A percentile compares a stretch with the other conserved stretches of the same genome.
Evolutionary conservation across 1,140 invertebrate genomes (phyloP).

Genomic region (Plectus sambesii): DNA sequence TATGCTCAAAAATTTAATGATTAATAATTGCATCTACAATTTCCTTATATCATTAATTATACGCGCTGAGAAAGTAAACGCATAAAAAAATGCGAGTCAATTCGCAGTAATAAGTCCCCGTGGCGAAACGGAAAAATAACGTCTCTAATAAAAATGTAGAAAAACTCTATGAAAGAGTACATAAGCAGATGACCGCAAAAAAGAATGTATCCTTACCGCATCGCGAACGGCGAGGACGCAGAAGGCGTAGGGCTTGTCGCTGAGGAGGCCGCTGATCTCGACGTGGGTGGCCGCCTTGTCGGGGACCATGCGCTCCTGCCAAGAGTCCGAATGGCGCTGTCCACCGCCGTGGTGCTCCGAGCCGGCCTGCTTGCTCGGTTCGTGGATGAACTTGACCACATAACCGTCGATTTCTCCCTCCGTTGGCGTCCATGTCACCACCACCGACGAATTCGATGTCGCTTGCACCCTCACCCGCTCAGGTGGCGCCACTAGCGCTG

Average conservation of each 20-base stretch:
- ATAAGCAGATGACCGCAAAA: too few species aligned
- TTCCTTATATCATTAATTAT: too few species aligned
- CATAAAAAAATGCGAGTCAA: too few species aligned
- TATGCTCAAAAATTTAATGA: too few species aligned
- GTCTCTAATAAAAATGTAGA: too few species aligned
- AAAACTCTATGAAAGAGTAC: too few species aligned
- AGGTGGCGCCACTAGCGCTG: constrained; percentile 42
- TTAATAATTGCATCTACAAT: too few species aligned
- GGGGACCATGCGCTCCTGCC: constrained; percentile 22
- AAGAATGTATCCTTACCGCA: too few species aligned
- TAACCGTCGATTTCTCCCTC: constrained; percentile 33
- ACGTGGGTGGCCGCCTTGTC: constrained; percentile 32
- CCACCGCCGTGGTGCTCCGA: constrained; percentile 14
- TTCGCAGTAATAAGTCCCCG: too few species aligned
- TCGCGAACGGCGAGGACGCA: constrained; percentile 42
- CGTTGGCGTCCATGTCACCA: constrained; percentile 45
- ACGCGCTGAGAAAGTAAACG: too few species aligned
- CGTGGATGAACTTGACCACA: constrained; percentile 44
- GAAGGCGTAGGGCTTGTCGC: constrained; percentile 42
- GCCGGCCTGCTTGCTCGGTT: constrained; percentile 25
- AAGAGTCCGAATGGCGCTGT: constrained; percentile 24
- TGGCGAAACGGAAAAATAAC: too few species aligned
- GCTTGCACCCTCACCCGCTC: constrained; percentile 41
- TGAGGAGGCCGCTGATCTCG: constrained; percentile 27
- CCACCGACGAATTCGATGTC: constrained; percentile 38